Conservation (phyloP, 2,113 vertebrate species). For the Regulus satrapa region DNA sequence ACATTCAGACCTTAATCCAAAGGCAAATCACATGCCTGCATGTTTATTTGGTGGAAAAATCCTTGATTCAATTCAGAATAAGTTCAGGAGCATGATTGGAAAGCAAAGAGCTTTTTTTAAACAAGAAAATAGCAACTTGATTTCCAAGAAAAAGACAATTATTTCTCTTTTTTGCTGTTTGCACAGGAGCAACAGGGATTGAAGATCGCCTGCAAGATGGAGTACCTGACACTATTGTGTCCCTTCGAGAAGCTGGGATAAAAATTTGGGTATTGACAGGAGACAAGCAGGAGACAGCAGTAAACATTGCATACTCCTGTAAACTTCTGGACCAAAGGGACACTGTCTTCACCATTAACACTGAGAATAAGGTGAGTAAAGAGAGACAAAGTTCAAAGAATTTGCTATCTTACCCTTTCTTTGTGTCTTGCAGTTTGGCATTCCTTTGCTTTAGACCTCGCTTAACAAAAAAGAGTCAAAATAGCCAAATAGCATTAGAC, state of each 20-base stretch:
- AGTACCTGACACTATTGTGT: constrained; percentile 85
- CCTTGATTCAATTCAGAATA: background rate
- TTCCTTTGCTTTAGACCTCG: background rate
- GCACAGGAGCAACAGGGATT: constrained; percentile 90
- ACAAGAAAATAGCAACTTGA: background rate
- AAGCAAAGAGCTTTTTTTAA: background rate
- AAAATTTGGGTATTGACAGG: constrained; percentile 94
- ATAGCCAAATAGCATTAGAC: background rate
- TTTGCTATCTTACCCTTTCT: background rate
- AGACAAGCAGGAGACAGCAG: constrained; percentile 93
- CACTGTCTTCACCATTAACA: constrained; percentile 88
- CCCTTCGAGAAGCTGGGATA: constrained; percentile 89
- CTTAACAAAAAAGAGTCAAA: background rate
- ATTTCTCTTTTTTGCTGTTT: background rate
- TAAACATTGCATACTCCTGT: constrained; percentile 93
- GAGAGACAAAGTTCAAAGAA: background rate
- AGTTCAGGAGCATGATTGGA: background rate
- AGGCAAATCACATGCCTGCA: background rate
- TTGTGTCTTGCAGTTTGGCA: background rate
- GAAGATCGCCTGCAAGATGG: constrained; percentile 93
- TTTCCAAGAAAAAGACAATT: background rate
- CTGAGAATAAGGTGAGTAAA: constrained; percentile 80
- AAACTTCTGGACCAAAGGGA: constrained; percentile 85
- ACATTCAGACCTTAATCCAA: constrained; percentile 20
- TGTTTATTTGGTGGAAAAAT: background rate